These are phyloP conservation scores for Oriolus oriolus DNA, from an alignment of 2,113 vertebrate genomes.

Conservation along the genomic window DNA sequence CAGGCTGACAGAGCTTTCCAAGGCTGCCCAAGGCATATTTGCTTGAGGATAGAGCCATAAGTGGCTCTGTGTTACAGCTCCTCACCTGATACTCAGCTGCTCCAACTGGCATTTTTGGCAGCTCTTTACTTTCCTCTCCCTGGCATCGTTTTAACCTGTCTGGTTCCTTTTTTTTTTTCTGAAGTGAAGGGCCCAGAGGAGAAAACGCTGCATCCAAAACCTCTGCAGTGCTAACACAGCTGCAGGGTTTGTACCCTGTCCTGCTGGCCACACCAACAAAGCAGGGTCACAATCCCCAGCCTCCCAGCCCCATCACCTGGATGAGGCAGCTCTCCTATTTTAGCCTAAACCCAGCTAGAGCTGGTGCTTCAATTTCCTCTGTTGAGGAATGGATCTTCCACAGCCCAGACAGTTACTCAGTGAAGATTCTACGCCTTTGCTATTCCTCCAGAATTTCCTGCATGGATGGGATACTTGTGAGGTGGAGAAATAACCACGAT, in stretches of 20 bases:
- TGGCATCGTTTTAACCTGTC: background rate
- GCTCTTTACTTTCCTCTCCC: background rate
- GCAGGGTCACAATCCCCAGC: background rate
- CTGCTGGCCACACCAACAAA: background rate
- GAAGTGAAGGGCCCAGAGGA: background rate
- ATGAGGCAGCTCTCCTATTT: background rate
- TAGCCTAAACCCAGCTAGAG: background rate
- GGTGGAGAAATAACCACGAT: background rate
- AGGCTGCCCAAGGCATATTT: background rate
- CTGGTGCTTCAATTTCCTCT: background rate
- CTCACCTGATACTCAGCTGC: constrained; percentile 16
- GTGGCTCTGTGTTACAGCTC: background rate
- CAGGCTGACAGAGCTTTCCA: background rate
- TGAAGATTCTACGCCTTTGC: background rate
- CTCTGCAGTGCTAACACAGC: background rate
- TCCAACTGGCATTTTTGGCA: background rate
- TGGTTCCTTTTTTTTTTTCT: background rate
- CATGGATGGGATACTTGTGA: background rate
- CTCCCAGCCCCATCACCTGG: background rate
- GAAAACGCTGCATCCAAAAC: background rate
- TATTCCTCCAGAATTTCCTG: background rate
- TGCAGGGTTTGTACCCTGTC: background rate
- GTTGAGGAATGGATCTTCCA: background rate
- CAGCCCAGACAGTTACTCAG: background rate
- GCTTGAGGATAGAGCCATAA: background rate